Evolutionary conservation across 1,140 invertebrate species (phyloP).

Genomic region (Aphaenogaster rudis): DNA sequence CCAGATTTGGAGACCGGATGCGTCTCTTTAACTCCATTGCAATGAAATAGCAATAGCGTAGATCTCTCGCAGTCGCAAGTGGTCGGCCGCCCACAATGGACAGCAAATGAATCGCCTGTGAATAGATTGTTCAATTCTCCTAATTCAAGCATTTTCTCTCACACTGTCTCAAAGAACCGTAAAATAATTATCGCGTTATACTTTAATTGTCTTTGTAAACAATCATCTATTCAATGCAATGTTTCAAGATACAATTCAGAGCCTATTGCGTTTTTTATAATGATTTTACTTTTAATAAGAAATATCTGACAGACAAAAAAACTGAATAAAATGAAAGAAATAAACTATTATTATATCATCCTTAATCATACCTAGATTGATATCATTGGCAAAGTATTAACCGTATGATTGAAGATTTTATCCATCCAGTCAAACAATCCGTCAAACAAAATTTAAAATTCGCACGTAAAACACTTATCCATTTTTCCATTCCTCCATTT

Average conservation of each 20-base stretch:
- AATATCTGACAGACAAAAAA: neutral
- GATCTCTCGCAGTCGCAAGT: conserved; percentile 39
- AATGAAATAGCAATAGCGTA: conserved; percentile 29
- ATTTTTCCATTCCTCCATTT: neutral
- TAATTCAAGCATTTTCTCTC: neutral
- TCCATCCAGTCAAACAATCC: neutral
- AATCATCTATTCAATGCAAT: conserved; percentile 2
- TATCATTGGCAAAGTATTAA: neutral
- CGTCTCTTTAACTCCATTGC: conserved; percentile 53
- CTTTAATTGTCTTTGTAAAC: conserved; percentile 8
- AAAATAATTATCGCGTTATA: conserved; percentile 55
- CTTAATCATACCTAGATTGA: neutral
- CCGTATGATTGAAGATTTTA: neutral
- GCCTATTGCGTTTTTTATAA: neutral
- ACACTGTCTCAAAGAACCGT: neutral
- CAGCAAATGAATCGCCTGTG: conserved; percentile 41
- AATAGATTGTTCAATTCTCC: conserved; percentile 24
- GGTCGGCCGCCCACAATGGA: conserved; percentile 22
- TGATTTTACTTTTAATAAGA: conserved; percentile 1
- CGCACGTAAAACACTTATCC: neutral
- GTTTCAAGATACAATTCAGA: conserved; percentile 19
- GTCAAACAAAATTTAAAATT: conserved; percentile 3
- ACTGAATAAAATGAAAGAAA: neutral
- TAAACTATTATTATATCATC: neutral
- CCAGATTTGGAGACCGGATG: conserved; percentile 49